These are phyloP conservation scores for Schizaphis graminum DNA, from an alignment of 2,888 invertebrate genomes.

Conservation along the genomic window DNA sequence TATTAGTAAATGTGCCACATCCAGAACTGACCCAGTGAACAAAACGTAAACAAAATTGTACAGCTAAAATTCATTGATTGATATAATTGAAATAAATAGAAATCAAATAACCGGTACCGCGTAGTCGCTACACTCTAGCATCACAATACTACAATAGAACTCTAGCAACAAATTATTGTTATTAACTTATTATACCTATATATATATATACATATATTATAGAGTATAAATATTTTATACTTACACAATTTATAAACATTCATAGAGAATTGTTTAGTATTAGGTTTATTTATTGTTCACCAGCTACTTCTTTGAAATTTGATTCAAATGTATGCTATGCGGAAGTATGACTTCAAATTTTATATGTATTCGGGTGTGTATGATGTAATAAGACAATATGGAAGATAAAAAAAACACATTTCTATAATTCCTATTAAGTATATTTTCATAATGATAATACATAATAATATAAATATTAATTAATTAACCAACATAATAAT, in stretches of 20 bases:
- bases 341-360: not conserved
- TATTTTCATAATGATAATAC: slow-evolving; percentile 65
- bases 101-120: no score
- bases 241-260: not conserved
- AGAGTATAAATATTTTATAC: not conserved
- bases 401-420: slow-evolving; percentile 29
- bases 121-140: no score
- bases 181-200: not conserved
- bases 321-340: not conserved
- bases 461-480: slow-evolving; percentile 65
- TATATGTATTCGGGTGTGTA: not conserved
- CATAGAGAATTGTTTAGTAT: not conserved
- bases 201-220: no score
- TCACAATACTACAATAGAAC: not conserved
- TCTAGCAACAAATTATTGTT: not conserved
- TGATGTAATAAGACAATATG: not conserved
- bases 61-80: no score
- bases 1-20: no score
- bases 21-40: no score
- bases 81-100: no score
- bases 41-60: no score
- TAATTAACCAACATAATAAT: slow-evolving; percentile 64
- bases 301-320: not conserved
- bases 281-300: not conserved
- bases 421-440: slow-evolving; percentile 63